phyloP scores from a whole-genome alignment of 2,797 vertebrate genomes.

The Urosaurus nigricauda region DNA sequence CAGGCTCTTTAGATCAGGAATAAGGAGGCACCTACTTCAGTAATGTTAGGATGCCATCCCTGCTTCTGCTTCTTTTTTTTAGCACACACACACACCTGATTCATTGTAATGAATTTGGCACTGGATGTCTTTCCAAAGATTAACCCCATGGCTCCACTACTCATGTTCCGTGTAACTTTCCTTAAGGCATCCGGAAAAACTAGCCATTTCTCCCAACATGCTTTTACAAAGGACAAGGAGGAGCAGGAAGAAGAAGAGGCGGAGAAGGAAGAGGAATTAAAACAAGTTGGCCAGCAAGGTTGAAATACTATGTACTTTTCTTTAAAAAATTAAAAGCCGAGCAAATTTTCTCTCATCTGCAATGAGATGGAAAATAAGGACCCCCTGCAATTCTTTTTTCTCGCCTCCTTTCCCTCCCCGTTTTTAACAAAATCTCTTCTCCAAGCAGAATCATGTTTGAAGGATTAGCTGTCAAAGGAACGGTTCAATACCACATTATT shows the following conservation, averaged over 20 bases:
- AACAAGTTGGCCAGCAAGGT: not conserved
- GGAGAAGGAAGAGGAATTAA: not conserved
- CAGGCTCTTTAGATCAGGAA: too few species aligned
- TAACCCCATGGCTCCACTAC: not conserved
- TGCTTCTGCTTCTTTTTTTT: too few species aligned
- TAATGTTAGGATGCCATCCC: too few species aligned
- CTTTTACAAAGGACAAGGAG: not conserved
- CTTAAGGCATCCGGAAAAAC: not conserved
- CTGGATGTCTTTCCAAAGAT: not conserved
- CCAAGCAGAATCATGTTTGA: not conserved
- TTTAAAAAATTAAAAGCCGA: not conserved
- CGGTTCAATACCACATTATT: constrained; percentile 51
- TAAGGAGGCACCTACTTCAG: too few species aligned
- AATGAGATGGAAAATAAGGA: not conserved
- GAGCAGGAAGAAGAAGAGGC: not conserved
- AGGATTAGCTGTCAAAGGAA: constrained; percentile 32
- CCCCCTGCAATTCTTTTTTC: not conserved
- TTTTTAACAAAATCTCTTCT: not conserved
- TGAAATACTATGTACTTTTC: constrained; percentile 6
- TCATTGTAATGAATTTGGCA: too few species aligned
- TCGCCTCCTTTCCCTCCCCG: not conserved
- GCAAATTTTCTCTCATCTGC: not conserved
- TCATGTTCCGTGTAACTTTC: not conserved
- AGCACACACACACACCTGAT: too few species aligned
- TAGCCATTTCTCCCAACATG: not conserved